Base-by-base conservation (phyloP, 2,113 vertebrate species). In the Lynx canadensis region DNA sequence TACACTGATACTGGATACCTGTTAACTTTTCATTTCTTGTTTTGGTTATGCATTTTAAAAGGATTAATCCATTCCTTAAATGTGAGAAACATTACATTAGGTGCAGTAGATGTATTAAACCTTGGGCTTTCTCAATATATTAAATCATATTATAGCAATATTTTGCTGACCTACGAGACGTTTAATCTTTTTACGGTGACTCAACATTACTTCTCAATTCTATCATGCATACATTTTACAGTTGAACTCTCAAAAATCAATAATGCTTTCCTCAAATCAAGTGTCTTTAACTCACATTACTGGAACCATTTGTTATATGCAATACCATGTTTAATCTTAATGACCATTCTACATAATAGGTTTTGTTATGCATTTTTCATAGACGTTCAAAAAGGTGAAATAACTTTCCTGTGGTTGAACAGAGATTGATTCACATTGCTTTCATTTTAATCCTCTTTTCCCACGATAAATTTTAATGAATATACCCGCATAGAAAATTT, bases 181-280 rank as follows among this genome's bases (percentile, higher is more conserved):
- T 41, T 94, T 86, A 89, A 94, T 89, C 33, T 82, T 19, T 45
- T 57, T 83, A 68, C 52, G 33, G 16, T 94, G 45, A 92, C 48
- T 89, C 18, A 1, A 57, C 15, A 63, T 38, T 78, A 89, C 8
- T 73, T 83, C n/a, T 65, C 27, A 55, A 25, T 79, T 96, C 45
- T 52, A 38, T 71, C 50, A 91, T 19, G n/a, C 13, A 55, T 86
- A n/a, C 12, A 71, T 87, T 94, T 78, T 57, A 76, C 4, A 93
- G 29, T 38, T 83, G 65, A 92, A 69, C 65, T 96, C 88, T 92
- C 41, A 92, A 96, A 93, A 97, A 83, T 96, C 85, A 76, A 69
- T 93, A 95, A 91, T 57, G 2, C 31, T 66, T 82, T 84, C 18
- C 7, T 89, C 45, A 90, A 80, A 80, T 87, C 25, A 57, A 90